phyloP scores from a whole-genome alignment of 1,140 invertebrate genomes.

The Gonatopus flavifemur region DNA sequence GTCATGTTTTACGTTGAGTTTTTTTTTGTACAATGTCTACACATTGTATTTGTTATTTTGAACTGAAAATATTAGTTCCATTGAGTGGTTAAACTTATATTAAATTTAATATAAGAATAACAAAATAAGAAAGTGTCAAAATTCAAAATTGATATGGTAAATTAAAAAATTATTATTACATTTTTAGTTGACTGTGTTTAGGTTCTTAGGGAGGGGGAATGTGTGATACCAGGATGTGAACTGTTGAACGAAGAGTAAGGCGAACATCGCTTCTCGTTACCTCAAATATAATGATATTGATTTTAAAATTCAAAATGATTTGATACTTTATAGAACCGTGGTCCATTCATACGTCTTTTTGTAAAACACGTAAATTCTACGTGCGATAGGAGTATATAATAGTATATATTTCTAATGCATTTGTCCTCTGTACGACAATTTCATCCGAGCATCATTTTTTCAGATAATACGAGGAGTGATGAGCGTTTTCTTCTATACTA shows the following conservation, averaged over 20 bases:
- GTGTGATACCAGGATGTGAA: slow-evolving; percentile 45
- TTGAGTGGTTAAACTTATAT: slow-evolving; percentile 46
- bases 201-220: slow-evolving; percentile 51
- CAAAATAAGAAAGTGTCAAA: slow-evolving; percentile 54
- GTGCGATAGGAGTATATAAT: too few species aligned
- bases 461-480: too few species aligned
- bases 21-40: slow-evolving; percentile 32
- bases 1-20: slow-evolving; percentile 46
- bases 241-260: slow-evolving; percentile 30
- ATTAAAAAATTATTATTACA: slow-evolving; percentile 44
- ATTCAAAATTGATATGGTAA: slow-evolving; percentile 56
- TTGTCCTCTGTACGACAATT: too few species aligned
- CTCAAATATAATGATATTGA: too few species aligned
- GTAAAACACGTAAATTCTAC: too few species aligned
- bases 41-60: slow-evolving; percentile 38
- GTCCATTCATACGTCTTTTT: too few species aligned
- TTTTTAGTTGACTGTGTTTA: slow-evolving; percentile 50
- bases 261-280: slow-evolving; percentile 37
- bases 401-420: too few species aligned
- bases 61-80: slow-evolving; percentile 24
- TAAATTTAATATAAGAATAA: slow-evolving; percentile 50
- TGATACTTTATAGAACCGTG: too few species aligned
- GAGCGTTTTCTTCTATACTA: slow-evolving; percentile 24
- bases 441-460: too few species aligned
- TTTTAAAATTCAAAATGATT: too few species aligned